Evolutionary conservation across 2,888 invertebrate species (phyloP).

Genomic region (Lasioglossum vierecki): DNA sequence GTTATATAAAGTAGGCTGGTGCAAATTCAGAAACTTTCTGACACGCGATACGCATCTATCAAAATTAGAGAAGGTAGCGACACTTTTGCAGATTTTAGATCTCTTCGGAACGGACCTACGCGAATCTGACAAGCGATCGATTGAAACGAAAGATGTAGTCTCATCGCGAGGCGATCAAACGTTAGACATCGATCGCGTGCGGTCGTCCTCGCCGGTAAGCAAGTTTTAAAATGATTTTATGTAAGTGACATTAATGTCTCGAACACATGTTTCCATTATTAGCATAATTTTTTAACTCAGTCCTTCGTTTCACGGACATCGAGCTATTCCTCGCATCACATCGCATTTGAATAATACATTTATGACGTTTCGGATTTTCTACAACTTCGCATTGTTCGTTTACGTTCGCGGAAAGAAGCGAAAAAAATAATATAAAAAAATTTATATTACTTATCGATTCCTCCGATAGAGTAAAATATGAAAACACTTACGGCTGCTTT

Average conservation of each 20-base stretch:
- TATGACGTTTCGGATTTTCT: neutral
- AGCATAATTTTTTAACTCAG: neutral
- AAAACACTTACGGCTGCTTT: constrained; percentile 44
- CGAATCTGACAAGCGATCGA: neutral
- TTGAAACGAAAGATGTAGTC: neutral
- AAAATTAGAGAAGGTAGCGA: no score
- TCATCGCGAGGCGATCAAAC: neutral
- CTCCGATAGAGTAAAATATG: neutral
- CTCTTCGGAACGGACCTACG: neutral
- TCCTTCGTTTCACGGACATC: neutral
- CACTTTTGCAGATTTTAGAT: neutral
- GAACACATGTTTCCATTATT: neutral
- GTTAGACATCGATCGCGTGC: neutral
- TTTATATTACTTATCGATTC: neutral
- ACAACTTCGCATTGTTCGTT: neutral
- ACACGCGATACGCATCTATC: neutral
- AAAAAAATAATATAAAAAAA: no score
- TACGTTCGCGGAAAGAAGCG: neutral
- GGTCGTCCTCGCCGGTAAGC: neutral
- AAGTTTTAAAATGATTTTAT: neutral
- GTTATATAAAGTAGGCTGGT: neutral
- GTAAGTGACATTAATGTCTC: neutral
- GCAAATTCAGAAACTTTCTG: neutral
- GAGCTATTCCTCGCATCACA: neutral
- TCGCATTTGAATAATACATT: neutral